phyloP scores from a whole-genome alignment of 2,797 vertebrate species.

The Bradypodion pumilum region DNA sequence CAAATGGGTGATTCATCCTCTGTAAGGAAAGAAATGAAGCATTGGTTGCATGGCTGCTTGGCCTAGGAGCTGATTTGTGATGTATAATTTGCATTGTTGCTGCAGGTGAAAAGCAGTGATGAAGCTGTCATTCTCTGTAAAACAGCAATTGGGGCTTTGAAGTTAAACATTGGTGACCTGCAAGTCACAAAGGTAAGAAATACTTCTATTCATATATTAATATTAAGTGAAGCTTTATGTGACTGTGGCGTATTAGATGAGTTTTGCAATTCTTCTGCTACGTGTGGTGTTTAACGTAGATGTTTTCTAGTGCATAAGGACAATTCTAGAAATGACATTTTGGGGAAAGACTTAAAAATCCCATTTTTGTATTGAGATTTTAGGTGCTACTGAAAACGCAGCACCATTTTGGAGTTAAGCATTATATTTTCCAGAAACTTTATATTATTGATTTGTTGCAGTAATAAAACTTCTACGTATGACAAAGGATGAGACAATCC shows the following conservation, averaged over 20 bases:
- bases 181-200: conserved; percentile 92
- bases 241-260: background rate
- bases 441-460: no score
- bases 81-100: accelerated
- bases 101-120: conserved; percentile 92
- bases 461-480: no score
- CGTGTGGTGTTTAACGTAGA: accelerated
- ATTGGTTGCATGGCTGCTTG: background rate
- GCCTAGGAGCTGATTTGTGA: background rate
- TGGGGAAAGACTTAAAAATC: background rate
- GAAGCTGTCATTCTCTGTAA: conserved; percentile 95
- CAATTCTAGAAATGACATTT: accelerated
- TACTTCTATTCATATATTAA: background rate
- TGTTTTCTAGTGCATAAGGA: background rate
- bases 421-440: no score
- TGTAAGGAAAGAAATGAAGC: accelerated
- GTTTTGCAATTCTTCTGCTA: background rate
- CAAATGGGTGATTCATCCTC: background rate
- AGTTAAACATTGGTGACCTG: conserved; percentile 92
- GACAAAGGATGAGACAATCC: no score
- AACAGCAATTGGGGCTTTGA: conserved; percentile 91
- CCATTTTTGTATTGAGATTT: background rate
- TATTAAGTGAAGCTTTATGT: accelerated
- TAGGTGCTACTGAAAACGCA: background rate
- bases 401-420: no score